These are phyloP conservation scores for Beroe ovata DNA, from an alignment of 37 sponge, comb jelly and placozoan species.

Conservation along the genomic window DNA sequence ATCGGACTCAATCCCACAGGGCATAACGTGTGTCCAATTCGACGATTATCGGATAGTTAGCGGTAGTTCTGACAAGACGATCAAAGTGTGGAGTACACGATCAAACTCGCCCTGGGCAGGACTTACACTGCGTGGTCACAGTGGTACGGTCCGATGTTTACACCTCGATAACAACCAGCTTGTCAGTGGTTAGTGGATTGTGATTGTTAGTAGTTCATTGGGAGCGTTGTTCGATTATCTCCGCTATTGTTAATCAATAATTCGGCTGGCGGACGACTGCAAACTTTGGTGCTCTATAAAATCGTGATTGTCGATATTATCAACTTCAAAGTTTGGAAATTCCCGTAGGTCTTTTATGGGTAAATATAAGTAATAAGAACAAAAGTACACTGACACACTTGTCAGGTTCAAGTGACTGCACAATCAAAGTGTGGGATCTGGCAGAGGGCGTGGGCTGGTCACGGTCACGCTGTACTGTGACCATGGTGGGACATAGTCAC, in stretches of 20 bases:
- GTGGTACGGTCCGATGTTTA: constrained; percentile 90
- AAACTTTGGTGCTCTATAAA: too few relatives aligned
- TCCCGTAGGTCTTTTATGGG: too few relatives aligned
- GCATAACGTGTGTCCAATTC: constrained; percentile 96
- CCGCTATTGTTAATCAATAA: too few relatives aligned
- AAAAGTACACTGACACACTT: too few relatives aligned
- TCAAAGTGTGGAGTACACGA: constrained; percentile 73
- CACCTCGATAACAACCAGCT: constrained; percentile 86
- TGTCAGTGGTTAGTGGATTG: constrained; percentile 79
- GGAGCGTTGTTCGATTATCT: too few relatives aligned
- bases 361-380: too few relatives aligned
- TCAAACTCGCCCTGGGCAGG: constrained; percentile 94
- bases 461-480: constrained; percentile 83
- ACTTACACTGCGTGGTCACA: constrained; percentile 91
- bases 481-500: constrained; percentile 92
- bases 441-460: constrained; percentile 76
- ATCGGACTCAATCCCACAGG: constrained; percentile 71
- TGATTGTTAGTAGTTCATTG: too few relatives aligned
- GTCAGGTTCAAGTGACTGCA: constrained; percentile 40
- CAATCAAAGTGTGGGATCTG: constrained; percentile 87
- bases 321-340: too few relatives aligned
- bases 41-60: constrained; percentile 91
- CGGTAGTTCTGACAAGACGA: constrained; percentile 94
- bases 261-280: too few relatives aligned
- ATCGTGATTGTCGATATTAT: too few relatives aligned